Evolutionary conservation across 2,113 vertebrate genomes (phyloP).

Genomic region (Theristicus caerulescens): DNA sequence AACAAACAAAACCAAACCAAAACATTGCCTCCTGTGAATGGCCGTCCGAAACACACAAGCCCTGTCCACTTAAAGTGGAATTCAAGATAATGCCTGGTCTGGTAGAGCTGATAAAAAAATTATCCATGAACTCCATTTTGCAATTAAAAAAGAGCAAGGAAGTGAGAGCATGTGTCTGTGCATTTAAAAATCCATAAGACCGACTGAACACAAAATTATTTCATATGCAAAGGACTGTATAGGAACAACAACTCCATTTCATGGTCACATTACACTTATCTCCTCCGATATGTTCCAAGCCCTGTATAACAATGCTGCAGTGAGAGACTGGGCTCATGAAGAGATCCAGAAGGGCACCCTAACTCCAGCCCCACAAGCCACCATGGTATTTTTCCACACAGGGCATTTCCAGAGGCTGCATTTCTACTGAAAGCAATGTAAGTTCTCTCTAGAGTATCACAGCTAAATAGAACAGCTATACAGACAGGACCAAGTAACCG

Average conservation of each 20-base stretch:
- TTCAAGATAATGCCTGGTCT: neutral
- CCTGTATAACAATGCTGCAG: neutral
- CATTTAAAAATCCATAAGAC: neutral
- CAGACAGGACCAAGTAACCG: neutral
- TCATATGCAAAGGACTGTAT: neutral
- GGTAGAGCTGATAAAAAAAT: neutral
- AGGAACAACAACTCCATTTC: neutral
- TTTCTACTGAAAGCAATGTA: neutral
- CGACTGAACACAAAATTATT: neutral
- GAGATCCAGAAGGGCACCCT: neutral
- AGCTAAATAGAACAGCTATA: neutral
- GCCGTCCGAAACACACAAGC: neutral
- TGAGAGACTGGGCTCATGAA: neutral
- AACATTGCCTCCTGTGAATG: neutral
- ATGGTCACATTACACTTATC: neutral
- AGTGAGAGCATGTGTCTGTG: neutral
- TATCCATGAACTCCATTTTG: neutral
- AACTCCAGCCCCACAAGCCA: neutral
- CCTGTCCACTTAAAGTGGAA: neutral
- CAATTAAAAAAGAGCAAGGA: neutral
- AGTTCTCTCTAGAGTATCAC: neutral
- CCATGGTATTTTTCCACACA: neutral
- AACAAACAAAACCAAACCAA: neutral
- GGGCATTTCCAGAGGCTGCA: neutral
- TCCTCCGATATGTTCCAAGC: neutral